phyloP scores from a whole-genome alignment of 2,113 vertebrate species.

The Ivindomyrus marchei region DNA sequence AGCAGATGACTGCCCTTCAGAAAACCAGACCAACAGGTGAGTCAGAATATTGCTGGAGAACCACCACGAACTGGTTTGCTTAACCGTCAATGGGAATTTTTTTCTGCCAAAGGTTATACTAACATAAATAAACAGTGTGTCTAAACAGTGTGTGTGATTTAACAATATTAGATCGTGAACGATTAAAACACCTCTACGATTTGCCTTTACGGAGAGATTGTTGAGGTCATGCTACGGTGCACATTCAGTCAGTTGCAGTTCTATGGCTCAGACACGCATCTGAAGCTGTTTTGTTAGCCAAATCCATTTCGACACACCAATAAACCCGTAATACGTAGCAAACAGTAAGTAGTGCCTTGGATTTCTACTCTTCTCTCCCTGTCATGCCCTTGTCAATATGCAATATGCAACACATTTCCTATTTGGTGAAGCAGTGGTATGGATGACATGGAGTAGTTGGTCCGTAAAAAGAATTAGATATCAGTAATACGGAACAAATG shows the following conservation, averaged over 20 bases:
- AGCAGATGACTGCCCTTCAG: constrained; percentile 62
- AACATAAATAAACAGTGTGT: neutral
- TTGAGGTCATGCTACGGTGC: neutral
- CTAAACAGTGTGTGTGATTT: neutral
- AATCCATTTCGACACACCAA: neutral
- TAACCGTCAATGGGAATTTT: neutral
- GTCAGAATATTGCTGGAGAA: constrained; percentile 28
- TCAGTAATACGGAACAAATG: neutral
- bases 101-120: neutral
- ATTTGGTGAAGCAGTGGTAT: neutral
- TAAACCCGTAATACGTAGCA: neutral
- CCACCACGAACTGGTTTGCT: neutral
- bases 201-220: neutral
- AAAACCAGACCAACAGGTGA: constrained; percentile 67
- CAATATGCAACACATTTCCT: neutral
- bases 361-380: neutral
- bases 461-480: neutral
- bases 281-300: neutral
- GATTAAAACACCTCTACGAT: neutral
- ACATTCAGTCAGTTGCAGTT: neutral
- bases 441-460: neutral
- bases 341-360: neutral
- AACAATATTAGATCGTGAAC: neutral
- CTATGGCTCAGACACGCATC: neutral
- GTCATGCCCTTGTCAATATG: neutral